phyloP scores from a whole-genome alignment of 2,888 invertebrate species.

The Dryocosmus kuriphilus region DNA sequence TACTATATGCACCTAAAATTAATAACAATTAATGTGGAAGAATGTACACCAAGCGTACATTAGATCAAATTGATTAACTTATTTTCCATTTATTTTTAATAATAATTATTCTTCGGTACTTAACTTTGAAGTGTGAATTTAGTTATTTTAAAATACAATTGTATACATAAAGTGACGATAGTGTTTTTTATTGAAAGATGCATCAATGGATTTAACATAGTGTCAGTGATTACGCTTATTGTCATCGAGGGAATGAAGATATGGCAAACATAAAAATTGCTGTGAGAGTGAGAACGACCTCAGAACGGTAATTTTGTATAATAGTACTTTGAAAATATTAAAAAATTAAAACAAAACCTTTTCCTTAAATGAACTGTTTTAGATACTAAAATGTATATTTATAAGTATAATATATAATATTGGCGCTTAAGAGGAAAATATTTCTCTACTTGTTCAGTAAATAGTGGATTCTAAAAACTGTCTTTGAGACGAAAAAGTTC shows the following conservation, averaged over 20 bases:
- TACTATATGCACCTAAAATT: neutral
- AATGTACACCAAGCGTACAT: no score
- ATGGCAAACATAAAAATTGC: conserved; percentile 84
- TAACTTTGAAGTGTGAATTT: neutral
- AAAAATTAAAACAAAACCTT: neutral
- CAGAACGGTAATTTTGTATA: conserved; percentile 80
- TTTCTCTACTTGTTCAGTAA: no score
- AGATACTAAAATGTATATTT: no score
- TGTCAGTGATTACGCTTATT: conserved; percentile 47
- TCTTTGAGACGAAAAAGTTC: no score
- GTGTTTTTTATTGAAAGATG: neutral
- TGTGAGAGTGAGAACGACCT: conserved; percentile 83
- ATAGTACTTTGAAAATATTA: neutral
- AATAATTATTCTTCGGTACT: no score
- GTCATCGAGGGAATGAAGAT: conserved; percentile 54
- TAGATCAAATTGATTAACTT: no score
- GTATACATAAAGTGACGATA: neutral
- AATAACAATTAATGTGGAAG: neutral
- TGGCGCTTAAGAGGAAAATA: no score
- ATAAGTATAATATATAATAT: no score
- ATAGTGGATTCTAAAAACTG: no score
- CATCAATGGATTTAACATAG: conserved; percentile 9
- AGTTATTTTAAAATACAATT: neutral
- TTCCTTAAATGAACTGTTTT: neutral
- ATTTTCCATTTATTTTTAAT: no score